Percentiles rank a stretch among this genome's conserved stretches.
Evolutionary conservation across 2,113 vertebrate genomes (phyloP).

Genomic region (Microcebus ravelobensis): DNA sequence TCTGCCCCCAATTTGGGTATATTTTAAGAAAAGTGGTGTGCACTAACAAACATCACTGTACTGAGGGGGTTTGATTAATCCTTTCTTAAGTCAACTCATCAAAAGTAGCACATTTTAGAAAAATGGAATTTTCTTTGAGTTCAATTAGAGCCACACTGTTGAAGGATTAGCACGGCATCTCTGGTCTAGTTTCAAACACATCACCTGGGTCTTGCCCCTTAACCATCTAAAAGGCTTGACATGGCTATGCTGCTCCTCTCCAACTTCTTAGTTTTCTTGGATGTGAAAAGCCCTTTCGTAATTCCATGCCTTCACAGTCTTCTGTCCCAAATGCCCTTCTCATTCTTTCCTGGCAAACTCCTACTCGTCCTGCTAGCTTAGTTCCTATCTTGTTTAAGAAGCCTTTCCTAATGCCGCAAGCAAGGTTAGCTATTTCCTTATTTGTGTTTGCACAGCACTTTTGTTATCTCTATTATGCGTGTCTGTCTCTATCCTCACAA

Average conservation of each 20-base stretch:
- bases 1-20: slow-evolving; percentile 14
- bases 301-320: not conserved
- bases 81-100: slow-evolving; percentile 4
- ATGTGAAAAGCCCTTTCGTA: not conserved
- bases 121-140: slow-evolving; percentile 15
- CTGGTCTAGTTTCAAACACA: not conserved
- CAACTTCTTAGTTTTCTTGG: not conserved
- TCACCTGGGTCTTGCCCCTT: not conserved
- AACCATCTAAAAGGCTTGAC: not conserved
- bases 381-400: not conserved
- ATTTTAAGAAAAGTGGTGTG: slow-evolving; percentile 68
- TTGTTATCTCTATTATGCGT: not conserved
- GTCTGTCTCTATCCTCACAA: not conserved
- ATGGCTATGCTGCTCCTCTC: not conserved
- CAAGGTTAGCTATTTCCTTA: not conserved
- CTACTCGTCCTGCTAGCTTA: not conserved
- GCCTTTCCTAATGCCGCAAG: not conserved
- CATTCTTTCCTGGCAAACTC: not conserved
- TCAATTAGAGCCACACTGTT: not conserved
- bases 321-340: not conserved
- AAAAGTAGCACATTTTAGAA: not conserved
- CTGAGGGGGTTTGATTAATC: not conserved
- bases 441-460: not conserved
- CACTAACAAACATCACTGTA: slow-evolving; percentile 29
- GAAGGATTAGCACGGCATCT: not conserved